A percentile compares a stretch with the other conserved stretches of the same genome.
Conservation (phyloP, 1,140 invertebrate species). For the Trissolcus basalis region DNA sequence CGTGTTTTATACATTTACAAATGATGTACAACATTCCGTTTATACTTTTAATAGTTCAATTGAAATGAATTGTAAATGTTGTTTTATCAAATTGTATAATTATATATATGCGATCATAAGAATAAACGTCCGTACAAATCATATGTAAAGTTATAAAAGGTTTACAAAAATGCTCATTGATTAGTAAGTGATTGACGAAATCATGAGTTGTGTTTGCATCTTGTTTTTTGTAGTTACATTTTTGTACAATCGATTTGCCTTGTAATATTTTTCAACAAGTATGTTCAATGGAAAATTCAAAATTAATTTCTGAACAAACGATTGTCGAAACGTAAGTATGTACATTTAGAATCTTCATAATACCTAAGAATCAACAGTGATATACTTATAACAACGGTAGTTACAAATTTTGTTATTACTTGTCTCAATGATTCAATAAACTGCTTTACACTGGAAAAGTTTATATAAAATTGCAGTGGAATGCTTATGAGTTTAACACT, state of each 20-base stretch:
- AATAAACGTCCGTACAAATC: conserved; percentile 23
- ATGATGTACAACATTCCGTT: conserved; percentile 25
- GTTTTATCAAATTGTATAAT: conserved; percentile 44
- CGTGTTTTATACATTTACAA: conserved; percentile 12
- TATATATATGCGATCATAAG: conserved; percentile 23
- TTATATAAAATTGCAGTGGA: conserved; percentile 18
- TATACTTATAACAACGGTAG: conserved; percentile 22
- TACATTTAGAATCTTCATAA: conserved; percentile 24
- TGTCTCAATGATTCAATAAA: background rate
- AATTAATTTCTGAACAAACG: background rate
- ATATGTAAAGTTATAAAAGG: conserved; percentile 35
- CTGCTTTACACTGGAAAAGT: conserved; percentile 1
- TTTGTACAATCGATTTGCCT: conserved; percentile 2
- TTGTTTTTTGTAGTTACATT: background rate
- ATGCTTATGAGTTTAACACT: background rate
- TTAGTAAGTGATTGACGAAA: conserved; percentile 8
- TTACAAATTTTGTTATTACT: conserved; percentile 13
- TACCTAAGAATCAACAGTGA: conserved; percentile 31
- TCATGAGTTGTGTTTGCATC: background rate
- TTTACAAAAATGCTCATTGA: conserved; percentile 23
- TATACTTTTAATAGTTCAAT: conserved; percentile 22
- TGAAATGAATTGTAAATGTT: conserved; percentile 42
- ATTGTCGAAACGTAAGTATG: conserved; percentile 32
- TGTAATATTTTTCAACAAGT: background rate
- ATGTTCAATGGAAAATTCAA: too few species aligned